These are phyloP conservation scores for Mirounga angustirostris DNA, from an alignment of 2,113 vertebrate genomes.

Conservation along the genomic window DNA sequence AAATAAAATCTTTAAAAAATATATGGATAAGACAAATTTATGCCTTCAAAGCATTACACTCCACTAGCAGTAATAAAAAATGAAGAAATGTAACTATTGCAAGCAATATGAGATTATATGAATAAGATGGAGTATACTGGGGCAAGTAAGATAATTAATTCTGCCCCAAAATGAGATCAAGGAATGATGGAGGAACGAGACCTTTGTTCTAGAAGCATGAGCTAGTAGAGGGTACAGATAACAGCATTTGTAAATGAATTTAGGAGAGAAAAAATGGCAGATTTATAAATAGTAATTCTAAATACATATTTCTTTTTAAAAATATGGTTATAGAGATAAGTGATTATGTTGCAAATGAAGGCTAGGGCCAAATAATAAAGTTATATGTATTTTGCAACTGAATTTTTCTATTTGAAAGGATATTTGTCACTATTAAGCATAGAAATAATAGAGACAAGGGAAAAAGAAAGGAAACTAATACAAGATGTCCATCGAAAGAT, in stretches of 20 bases:
- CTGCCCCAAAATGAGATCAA: background rate
- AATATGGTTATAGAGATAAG: background rate
- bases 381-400: background rate
- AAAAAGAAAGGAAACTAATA: constrained; percentile 3
- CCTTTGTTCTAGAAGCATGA: background rate
- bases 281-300: background rate
- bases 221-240: background rate
- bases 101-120: background rate
- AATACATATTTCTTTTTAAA: background rate
- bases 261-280: background rate
- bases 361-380: background rate
- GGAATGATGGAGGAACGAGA: background rate
- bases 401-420: constrained; percentile 5
- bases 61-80: background rate
- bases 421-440: background rate
- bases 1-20: too few species aligned
- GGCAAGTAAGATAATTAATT: background rate
- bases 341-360: background rate
- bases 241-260: background rate
- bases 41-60: background rate
- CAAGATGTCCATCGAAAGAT: background rate
- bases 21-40: background rate
- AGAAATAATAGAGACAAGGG: background rate
- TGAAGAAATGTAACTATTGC: background rate
- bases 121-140: background rate